Percentiles rank a stretch among this genome's conserved stretches.
Conservation (phyloP, 2,888 invertebrate species). For the Caenorhabditis sinica region DNA sequence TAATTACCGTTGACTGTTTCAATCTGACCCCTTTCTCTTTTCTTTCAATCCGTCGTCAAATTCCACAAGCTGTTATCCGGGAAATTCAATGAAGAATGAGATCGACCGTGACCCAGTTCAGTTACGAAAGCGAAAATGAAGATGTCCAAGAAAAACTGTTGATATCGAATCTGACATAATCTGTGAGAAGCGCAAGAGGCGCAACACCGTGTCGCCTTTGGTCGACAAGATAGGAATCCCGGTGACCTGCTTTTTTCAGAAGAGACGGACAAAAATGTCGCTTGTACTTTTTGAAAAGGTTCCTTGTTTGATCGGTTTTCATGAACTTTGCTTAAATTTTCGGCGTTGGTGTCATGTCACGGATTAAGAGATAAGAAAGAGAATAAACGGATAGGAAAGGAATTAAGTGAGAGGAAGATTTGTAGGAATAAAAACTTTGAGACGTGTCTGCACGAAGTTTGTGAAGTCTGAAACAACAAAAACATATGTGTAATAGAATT, state of each 20-base stretch:
- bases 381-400: not conserved
- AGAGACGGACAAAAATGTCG: constrained; percentile 10
- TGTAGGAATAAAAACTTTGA: no score
- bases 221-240: constrained; percentile 45
- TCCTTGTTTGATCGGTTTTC: not conserved
- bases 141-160: constrained; percentile 42
- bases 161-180: constrained; percentile 54
- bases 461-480: no score
- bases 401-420: no score
- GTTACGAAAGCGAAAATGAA: constrained; percentile 53
- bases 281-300: constrained; percentile 27
- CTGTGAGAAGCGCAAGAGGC: constrained; percentile 24
- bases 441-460: no score
- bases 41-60: not conserved
- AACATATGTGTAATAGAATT: no score
- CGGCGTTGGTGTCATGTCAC: not conserved
- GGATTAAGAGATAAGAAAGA: not conserved
- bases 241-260: constrained; percentile 47
- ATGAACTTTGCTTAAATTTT: not conserved
- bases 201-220: constrained; percentile 44
- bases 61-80: constrained; percentile 41
- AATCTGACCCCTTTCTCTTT: constrained; percentile 17
- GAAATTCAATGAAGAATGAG: constrained; percentile 15
- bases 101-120: constrained; percentile 45
- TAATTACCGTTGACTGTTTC: constrained; percentile 27